Evolutionary conservation across 1,140 invertebrate species (phyloP), one percentile per base, ranked within the genome.

Genomic region (Lordiphosa mommai): DNA sequence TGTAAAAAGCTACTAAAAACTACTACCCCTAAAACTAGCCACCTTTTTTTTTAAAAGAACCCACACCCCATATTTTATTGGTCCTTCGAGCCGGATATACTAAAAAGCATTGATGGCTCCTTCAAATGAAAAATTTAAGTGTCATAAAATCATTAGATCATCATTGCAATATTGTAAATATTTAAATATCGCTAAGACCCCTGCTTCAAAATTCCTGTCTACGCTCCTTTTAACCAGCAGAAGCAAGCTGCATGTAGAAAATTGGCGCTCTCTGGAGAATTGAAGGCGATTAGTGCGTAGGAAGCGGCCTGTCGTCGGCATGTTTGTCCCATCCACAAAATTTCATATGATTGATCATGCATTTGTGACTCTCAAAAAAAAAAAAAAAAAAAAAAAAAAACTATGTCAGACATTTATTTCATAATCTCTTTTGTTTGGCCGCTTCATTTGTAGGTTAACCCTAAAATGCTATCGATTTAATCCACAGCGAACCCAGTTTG

Each of bases 331-430:
- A 76, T 85, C 50, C 51, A 27, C 30, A 17, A 67, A 73, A 70
- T 65, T 65, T 60, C 58, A 53, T 63, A 74, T 87, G 84, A 86
- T 86, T 86, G 76, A 86, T 86, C 77, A 71, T 86, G 70, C 84
- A 71, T 61, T 74, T 86, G 73, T 86, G 84, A 86, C 84, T 86
- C 66, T 66, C 85, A 79, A 84, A 12, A 47, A 43, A 20, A 43
- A 44, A 14, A 12, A 40, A 33, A 49, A 40, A 43, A 33, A 48
- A 46, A 3, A 44, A 10, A 6, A 6, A 64, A 84, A 82, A 82
- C 77, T 85, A 72, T 84, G 79, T 84, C 77, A 84, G 77, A 60
- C 72, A 66, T 20, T 84, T 77, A 72, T 82, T 84, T 72, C 64
- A 70, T 74, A 82, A 82, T 82, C 70, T 64, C 40, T 27, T 67